Percentiles rank a stretch among this genome's conserved stretches.
These are phyloP conservation scores for Catostomus latipinnis DNA, from an alignment of 2,797 vertebrate genomes.

Conservation along the genomic window DNA sequence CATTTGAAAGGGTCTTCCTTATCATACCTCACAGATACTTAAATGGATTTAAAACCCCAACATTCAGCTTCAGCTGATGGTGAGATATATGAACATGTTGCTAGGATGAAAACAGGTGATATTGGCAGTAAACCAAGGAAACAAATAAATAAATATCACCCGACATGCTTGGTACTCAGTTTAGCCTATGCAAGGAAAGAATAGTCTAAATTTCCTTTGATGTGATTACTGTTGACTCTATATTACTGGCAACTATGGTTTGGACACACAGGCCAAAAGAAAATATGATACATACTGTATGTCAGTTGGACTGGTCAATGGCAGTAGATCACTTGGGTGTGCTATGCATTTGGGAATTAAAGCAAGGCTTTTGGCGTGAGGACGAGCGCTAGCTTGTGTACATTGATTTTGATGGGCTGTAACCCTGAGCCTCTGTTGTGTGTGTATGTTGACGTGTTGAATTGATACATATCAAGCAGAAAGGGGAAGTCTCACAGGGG, in stretches of 20 bases:
- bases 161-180: constrained; percentile 1
- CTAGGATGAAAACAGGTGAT: constrained; percentile 57
- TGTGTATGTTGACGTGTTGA: constrained; percentile 18
- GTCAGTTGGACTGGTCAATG: constrained; percentile 33
- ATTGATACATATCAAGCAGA: constrained; percentile 40
- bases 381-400: constrained; percentile 28
- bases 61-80: constrained; percentile 76
- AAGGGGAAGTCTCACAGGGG: constrained; percentile 72
- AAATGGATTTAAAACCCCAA: constrained; percentile 80
- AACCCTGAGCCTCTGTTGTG: constrained; percentile 23
- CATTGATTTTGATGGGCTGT: constrained; percentile 40
- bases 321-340: constrained; percentile 49
- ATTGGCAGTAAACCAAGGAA: constrained; percentile 27
- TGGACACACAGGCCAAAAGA: constrained; percentile 37
- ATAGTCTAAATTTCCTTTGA: constrained; percentile 32
- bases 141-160: constrained; percentile 12
- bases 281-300: constrained; percentile 42
- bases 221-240: constrained; percentile 43
- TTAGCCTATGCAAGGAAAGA: background rate
- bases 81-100: constrained; percentile 76
- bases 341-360: constrained; percentile 45
- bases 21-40: constrained; percentile 81
- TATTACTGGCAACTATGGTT: constrained; percentile 30
- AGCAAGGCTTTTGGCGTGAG: constrained; percentile 46
- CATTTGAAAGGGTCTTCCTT: constrained; percentile 68